Conservation (phyloP, 2,797 vertebrate genomes). For the Oreonectes daqikongensis region DNA sequence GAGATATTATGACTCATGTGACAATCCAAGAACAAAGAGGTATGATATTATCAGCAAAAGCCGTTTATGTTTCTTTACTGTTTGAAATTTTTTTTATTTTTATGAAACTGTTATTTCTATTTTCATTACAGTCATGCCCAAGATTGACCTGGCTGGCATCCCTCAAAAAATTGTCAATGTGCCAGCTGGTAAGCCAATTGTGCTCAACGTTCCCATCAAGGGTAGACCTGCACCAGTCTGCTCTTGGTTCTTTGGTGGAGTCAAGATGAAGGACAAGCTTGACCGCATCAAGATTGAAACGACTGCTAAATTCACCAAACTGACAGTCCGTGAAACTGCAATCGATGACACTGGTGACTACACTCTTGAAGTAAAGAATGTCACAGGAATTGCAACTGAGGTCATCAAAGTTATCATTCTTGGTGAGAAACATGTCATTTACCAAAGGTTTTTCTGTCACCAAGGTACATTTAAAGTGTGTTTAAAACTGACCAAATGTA, state of each 20-base stretch:
- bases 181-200: slow-evolving; percentile 87
- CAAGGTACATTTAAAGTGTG: slow-evolving; percentile 18
- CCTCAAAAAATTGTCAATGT: slow-evolving; percentile 94
- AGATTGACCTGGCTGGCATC: slow-evolving; percentile 90
- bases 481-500: slow-evolving; percentile 25
- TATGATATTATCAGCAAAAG: slow-evolving; percentile 63
- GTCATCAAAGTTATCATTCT: slow-evolving; percentile 94
- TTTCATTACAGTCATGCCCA: slow-evolving; percentile 83
- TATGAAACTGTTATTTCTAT: slow-evolving; percentile 18
- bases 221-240: slow-evolving; percentile 86
- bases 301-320: slow-evolving; percentile 81
- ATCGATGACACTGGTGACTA: slow-evolving; percentile 94
- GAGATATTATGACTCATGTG: slow-evolving; percentile 89
- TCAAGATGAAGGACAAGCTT: slow-evolving; percentile 89
- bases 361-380: slow-evolving; percentile 90
- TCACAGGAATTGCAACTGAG: slow-evolving; percentile 84
- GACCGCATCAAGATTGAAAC: slow-evolving; percentile 93
- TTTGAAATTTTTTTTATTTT: no score
- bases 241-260: slow-evolving; percentile 90
- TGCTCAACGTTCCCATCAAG: slow-evolving; percentile 88
- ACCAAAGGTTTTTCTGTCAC: not conserved
- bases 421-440: slow-evolving; percentile 78
- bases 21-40: slow-evolving; percentile 91
- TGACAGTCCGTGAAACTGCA: slow-evolving; percentile 92
- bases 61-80: slow-evolving; percentile 8